A percentile compares a stretch with the other conserved stretches of the same genome.
Evolutionary conservation across 2,113 vertebrate genomes (phyloP).

Genomic region (Cacatua alba): DNA sequence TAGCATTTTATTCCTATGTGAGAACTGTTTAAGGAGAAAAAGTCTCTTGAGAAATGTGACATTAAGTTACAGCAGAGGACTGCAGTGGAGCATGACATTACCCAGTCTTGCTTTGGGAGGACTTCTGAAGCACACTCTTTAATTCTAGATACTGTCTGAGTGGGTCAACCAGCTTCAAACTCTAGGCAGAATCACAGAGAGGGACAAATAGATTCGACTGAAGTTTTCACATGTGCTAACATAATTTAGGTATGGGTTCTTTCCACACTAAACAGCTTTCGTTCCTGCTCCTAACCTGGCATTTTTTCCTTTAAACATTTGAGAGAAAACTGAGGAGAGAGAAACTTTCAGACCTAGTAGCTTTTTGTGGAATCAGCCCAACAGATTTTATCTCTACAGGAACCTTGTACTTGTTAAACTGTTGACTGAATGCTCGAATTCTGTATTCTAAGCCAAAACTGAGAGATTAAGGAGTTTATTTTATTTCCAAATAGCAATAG

Average conservation of each 20-base stretch:
- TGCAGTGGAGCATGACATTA: background rate
- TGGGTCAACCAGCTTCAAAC: background rate
- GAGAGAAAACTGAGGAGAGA: background rate
- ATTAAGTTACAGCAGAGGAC: background rate
- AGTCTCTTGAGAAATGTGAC: background rate
- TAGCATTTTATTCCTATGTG: background rate
- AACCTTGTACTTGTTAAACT: rapidly evolving
- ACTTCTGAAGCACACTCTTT: background rate
- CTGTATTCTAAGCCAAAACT: background rate
- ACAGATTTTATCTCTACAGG: background rate
- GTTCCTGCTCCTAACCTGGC: background rate
- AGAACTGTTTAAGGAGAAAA: background rate
- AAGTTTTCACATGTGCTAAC: background rate
- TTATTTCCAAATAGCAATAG: background rate
- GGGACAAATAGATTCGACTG: background rate
- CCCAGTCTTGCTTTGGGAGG: background rate
- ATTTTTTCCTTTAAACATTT: background rate
- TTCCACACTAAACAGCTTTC: background rate
- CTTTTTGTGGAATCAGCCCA: background rate
- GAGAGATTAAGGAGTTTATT: background rate
- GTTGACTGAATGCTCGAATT: background rate
- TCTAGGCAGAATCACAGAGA: background rate
- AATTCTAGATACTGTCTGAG: background rate
- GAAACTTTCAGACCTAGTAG: background rate
- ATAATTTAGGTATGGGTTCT: background rate